Base-by-base conservation (phyloP, 2,797 vertebrate genomes). In the Parotocinclus haroldoi region DNA sequence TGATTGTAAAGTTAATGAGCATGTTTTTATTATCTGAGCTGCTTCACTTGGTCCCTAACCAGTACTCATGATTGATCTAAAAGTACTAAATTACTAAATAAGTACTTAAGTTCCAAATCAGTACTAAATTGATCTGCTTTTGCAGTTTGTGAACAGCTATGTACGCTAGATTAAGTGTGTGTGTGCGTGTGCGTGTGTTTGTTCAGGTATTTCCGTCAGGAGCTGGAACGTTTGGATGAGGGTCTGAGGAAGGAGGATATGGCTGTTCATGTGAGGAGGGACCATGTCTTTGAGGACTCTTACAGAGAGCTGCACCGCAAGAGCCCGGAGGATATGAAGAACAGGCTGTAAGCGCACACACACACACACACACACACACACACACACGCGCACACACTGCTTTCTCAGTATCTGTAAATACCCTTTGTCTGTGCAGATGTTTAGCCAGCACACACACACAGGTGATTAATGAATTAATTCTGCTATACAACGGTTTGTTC, bases 291-390 rank as follows among this genome's bases (percentile, higher is more conserved):
- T 76, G 95, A 98, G 86, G 95, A 98, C 69, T 98, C 95, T 0
- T 98, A 98, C 76, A 88, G 95, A 53, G 95, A 97, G 75, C 85
- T 98, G 61, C 95, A 96, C 81, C 92, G 95, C 80, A 96, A 97
- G 83, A 95, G 94, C 76, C 95, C 95, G 17, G 95, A 97, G 80
- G 95, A 97, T 88, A 96, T 97, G 94, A 97, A 97, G 84, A 97
- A 97, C 72, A 86, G 95, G 77, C 89, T 97, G 95, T 97, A 87
- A 93, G 92, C 69, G 40, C 9, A 27, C n/a, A 14, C 48, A 16
- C 14, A n/a, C n/a, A n/a, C n/a, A n/a, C n/a, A n/a, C n/a, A n/a
- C n/a, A n/a, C n/a, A n/a, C n/a, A n/a, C n/a, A n/a, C n/a, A n/a
- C n/a, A n/a, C n/a, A n/a, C n/a, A n/a, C n/a, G n/a, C n/a, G n/a